Conservation (phyloP, 2,113 vertebrate species). For the Bujurquina vittata region DNA sequence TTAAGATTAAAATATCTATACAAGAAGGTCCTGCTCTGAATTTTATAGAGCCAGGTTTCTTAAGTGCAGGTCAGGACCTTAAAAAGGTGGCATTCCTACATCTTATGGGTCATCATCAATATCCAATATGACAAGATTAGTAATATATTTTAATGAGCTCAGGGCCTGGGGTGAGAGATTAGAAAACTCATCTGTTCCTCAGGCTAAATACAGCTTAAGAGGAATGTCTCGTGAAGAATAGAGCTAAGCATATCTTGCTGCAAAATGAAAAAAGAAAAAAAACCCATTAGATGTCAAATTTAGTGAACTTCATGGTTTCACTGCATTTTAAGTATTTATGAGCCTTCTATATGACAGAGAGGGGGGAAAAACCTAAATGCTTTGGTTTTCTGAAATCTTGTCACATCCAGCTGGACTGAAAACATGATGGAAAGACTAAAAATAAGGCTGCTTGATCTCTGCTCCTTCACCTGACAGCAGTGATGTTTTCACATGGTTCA, state of each 20-base stretch:
- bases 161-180: constrained; percentile 32
- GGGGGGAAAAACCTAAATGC: neutral
- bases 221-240: constrained; percentile 22
- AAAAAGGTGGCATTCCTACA: constrained; percentile 4
- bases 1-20: constrained; percentile 44
- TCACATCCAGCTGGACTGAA: neutral
- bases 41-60: constrained; percentile 30
- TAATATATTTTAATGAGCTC: constrained; percentile 54
- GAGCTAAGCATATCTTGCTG: constrained; percentile 1
- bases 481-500: constrained; percentile 6
- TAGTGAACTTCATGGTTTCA: constrained; percentile 18
- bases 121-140: constrained; percentile 46
- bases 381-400: neutral
- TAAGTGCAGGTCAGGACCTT: constrained; percentile 33
- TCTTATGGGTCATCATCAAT: constrained; percentile 36
- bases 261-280: neutral
- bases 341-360: neutral
- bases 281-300: neutral
- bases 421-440: constrained; percentile 17
- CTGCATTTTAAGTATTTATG: constrained; percentile 5
- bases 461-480: neutral
- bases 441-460: constrained; percentile 7
- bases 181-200: constrained; percentile 37
- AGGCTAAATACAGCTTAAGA: constrained; percentile 28
- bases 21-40: constrained; percentile 31